phyloP scores from a whole-genome alignment of 1,140 invertebrate genomes.

The Hycleus cichorii region DNA sequence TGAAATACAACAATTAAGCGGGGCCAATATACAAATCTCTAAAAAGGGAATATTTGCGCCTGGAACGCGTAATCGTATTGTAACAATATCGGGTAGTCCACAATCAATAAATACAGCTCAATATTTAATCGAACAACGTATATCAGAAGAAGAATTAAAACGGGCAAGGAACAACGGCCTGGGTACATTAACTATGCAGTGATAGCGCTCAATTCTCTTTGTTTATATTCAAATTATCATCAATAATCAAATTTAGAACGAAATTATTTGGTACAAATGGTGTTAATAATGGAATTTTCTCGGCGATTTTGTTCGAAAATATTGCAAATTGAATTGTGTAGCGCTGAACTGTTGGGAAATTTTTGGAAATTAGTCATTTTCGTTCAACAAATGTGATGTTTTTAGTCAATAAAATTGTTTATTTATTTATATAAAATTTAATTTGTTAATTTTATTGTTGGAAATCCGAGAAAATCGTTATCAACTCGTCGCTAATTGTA shows the following conservation, averaged over 20 bases:
- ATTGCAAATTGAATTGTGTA: constrained; percentile 8
- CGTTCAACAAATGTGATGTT: constrained; percentile 2
- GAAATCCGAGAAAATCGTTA: not conserved
- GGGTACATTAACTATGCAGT: constrained; percentile 53
- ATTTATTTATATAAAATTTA: constrained; percentile 8
- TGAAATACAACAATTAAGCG: constrained; percentile 94
- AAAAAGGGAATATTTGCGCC: constrained; percentile 97
- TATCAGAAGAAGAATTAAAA: constrained; percentile 91
- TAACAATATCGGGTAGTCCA: constrained; percentile 85
- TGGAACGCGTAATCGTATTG: constrained; percentile 93
- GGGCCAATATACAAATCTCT: constrained; percentile 96
- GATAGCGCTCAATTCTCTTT: constrained; percentile 26
- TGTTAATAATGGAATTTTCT: no score
- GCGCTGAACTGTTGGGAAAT: not conserved
- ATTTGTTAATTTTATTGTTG: no score
- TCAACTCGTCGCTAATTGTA: constrained; percentile 16
- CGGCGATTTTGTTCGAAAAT: no score
- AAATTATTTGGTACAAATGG: not conserved
- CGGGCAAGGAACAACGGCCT: constrained; percentile 81
- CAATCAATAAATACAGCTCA: constrained; percentile 84
- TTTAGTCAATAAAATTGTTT: constrained; percentile 9
- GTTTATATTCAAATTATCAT: not conserved
- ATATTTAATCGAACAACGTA: constrained; percentile 91
- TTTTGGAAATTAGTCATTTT: no score
- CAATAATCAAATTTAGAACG: no score